Evolutionary conservation across 1,140 invertebrate genomes (phyloP), one percentile per base, ranked within the genome.

Genomic region (Cotesia glomerata): DNA sequence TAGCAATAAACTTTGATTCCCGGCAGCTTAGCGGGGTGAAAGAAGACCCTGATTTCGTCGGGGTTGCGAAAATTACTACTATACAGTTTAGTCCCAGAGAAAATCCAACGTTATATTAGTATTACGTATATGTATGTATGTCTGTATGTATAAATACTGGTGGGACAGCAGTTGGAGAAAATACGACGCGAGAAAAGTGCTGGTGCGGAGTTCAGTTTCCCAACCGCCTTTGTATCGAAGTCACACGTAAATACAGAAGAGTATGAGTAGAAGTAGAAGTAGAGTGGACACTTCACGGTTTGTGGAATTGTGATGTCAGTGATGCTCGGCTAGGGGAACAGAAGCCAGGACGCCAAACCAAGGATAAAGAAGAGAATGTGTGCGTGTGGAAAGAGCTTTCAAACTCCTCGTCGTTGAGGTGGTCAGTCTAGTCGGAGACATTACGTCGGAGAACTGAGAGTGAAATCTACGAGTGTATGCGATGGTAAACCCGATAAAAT

Each of bases 1-100:
- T 86, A 85, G 84, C 85, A 86, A 86, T 87, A 87, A 87, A 86
- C 84, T 86, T 82, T 82, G 84, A 82, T 83, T 77, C 80, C 82
- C 78, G 79, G 73, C 68, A 77, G 72, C 70, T 76, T 16, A n/a
- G 64, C 65, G 64, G 71, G 80, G 80, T 82, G 82, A 82, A 87
- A 87, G 84, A 84, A 85, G 80, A 71, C 81, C 80, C 78, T 86
- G 84, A 87, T 86, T 86, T 85, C 78, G 82, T 80, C 78, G 81
- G 84, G 80, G 78, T 84, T 81, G 84, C 80, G 83, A 86, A 85
- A 87, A 87, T 87, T 85, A 87, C 85, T 81, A 80, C 66, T 26
- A 26, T 26, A 26, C 26, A 26, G 26, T 26, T 26, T 26, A 79
- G 76, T 45, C 39, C 7, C 76, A 34, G 65, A 49, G 65, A 67